Evolutionary conservation across 2,113 vertebrate genomes (phyloP).

Genomic region (Peromyscus leucopus): DNA sequence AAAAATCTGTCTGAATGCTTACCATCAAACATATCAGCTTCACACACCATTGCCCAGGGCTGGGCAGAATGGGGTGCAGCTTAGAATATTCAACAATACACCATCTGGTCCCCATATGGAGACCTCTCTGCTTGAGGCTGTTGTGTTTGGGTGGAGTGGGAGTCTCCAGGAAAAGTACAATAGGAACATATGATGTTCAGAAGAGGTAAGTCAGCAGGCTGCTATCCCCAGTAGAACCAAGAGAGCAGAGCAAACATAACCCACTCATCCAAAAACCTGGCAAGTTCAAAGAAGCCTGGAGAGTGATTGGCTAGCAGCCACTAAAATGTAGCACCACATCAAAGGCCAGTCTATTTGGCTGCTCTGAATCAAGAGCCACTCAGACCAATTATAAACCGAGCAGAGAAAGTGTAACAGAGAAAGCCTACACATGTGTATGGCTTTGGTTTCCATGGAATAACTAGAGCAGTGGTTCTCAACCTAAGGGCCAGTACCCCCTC

Average conservation of each 20-base stretch:
- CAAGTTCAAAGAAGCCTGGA: not conserved
- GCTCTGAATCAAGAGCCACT: not conserved
- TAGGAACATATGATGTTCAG: not conserved
- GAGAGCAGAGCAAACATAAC: not conserved
- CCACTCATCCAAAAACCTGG: not conserved
- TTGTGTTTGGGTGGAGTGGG: not conserved
- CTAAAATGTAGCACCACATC: not conserved
- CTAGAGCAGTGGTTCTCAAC: not conserved
- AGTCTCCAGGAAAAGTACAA: not conserved
- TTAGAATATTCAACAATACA: not conserved
- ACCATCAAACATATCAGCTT: not conserved
- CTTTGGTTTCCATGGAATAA: not conserved
- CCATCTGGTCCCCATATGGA: not conserved
- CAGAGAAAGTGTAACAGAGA: accelerated
- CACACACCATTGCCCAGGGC: not conserved
- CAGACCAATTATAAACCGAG: not conserved
- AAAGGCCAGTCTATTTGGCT: not conserved
- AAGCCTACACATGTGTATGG: not conserved
- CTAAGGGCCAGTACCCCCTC: not conserved
- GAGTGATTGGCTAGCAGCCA: not conserved
- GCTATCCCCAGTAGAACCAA: not conserved
- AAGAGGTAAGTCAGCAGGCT: not conserved
- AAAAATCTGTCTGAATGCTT: not conserved
- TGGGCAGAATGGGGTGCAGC: not conserved
- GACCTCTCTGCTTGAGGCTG: not conserved